Evolutionary conservation across 2,797 vertebrate species (phyloP), one percentile per base, ranked within the genome.

Genomic region (Gouania willdenowi): DNA sequence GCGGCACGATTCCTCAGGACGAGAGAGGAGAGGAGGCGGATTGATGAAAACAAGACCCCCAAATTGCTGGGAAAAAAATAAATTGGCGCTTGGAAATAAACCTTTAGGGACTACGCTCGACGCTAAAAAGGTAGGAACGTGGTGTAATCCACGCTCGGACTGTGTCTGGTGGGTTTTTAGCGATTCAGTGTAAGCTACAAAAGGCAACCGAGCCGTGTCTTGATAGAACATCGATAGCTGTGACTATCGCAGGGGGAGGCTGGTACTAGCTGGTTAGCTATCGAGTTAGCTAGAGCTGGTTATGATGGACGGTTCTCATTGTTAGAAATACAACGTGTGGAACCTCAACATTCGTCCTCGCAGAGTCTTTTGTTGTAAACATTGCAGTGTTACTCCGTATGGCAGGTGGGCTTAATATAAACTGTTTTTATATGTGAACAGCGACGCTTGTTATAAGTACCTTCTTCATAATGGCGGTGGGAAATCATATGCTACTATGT

Each of bases 1-100:
- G 73, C 74, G 57, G 64, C 69, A 74, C 76, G 80, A 76, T 48
- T 74, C 58, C 57, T 49, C n/a, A n/a, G 79, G 77, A 79, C 76
- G 77, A 82, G 66, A 78, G 67, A 68, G 57, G 63, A 58, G 68
- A 62, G 74, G 71, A 60, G 74, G 71, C 54, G 50, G 48, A 69
- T 61, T 64, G 77, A 84, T 85, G 66, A 76, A 80, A 79, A 80
- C 69, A 68, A 68, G 46, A 46, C 37, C 37, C 20, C 32, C 6
- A 25, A 43, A 65, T 3, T 62, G 39, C 47, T n/a, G 14, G 36
- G 20, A 66, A 76, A 75, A 61, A 63, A 69, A 71, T 65, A 64
- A 41, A n/a, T 20, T 37, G 10, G 33, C 8, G n/a, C 10, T 53
- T 20, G 36, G 72, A 76, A 53, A 88, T 88, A 86, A 44, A 10